Conservation (phyloP, 2,888 invertebrate species). For the Andrena fulva region DNA sequence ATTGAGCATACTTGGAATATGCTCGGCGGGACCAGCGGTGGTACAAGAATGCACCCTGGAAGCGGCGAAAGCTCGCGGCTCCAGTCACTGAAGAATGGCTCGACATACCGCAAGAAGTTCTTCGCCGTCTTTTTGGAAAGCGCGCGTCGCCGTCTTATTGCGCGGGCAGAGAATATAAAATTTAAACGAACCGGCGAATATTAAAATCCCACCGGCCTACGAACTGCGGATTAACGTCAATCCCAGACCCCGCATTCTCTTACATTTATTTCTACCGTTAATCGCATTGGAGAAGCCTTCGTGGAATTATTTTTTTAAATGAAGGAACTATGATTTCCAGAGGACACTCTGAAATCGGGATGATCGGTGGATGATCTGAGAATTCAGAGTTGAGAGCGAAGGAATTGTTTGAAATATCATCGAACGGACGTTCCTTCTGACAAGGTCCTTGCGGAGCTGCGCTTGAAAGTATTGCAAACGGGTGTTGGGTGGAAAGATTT, state of each 20-base stretch:
- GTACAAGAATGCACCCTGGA: slow-evolving; percentile 71
- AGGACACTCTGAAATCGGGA: neutral
- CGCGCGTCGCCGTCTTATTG: slow-evolving; percentile 59
- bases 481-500: neutral
- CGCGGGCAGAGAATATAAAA: slow-evolving; percentile 50
- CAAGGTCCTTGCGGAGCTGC: neutral
- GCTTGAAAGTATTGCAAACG: neutral
- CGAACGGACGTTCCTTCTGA: neutral
- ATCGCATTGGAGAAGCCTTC: neutral
- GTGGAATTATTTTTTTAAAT: neutral
- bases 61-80: slow-evolving; percentile 71
- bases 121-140: slow-evolving; percentile 63
- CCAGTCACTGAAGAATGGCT: slow-evolving; percentile 72
- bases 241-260: slow-evolving; percentile 4
- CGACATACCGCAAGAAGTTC: slow-evolving; percentile 68
- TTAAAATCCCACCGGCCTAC: slow-evolving; percentile 40
- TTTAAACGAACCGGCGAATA: slow-evolving; percentile 48
- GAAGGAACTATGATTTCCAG: neutral
- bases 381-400: neutral
- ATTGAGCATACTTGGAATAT: slow-evolving; percentile 75
- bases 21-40: slow-evolving; percentile 61
- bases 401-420: too few species aligned
- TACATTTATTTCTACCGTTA: neutral
- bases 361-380: neutral
- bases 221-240: slow-evolving; percentile 36